Evolutionary conservation across 2,888 invertebrate genomes (phyloP).

Genomic region (Macrosoma leucophasiata): DNA sequence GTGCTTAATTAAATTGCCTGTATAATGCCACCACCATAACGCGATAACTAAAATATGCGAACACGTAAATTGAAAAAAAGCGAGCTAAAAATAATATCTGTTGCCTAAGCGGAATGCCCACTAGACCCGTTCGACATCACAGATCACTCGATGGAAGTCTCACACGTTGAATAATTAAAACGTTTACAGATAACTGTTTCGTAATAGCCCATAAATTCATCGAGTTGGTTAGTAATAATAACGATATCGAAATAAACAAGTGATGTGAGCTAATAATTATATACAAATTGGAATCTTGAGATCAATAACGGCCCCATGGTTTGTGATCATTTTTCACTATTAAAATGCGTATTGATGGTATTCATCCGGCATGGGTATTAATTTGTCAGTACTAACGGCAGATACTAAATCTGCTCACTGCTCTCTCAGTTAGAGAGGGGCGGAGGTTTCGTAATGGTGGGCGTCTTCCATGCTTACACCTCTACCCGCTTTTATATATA

Average conservation of each 20-base stretch:
- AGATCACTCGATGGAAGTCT: conserved; percentile 1
- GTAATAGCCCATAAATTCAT: conserved; percentile 43
- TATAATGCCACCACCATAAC: conserved; percentile 4
- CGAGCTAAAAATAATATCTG: too few species aligned
- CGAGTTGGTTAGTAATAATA: conserved; percentile 32
- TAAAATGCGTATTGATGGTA: conserved; percentile 46
- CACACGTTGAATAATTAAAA: conserved; percentile 26
- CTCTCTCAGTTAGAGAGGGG: background rate
- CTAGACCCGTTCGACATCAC: too few species aligned
- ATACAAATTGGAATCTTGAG: conserved; percentile 43
- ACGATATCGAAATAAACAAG: conserved; percentile 45
- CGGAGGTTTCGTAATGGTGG: too few species aligned
- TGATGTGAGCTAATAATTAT: conserved; percentile 50
- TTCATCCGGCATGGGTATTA: conserved; percentile 42
- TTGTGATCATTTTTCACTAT: conserved; percentile 53
- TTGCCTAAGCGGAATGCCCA: too few species aligned
- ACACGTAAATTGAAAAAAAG: too few species aligned
- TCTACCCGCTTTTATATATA: too few species aligned
- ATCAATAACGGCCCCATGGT: conserved; percentile 43
- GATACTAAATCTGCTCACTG: conserved; percentile 22
- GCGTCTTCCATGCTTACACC: too few species aligned
- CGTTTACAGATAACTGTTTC: conserved; percentile 37
- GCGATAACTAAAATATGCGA: too few species aligned
- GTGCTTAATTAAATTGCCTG: conserved; percentile 21
- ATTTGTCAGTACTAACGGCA: conserved; percentile 54